A percentile compares a stretch with the other conserved stretches of the same genome.
Conservation (phyloP, 2,797 vertebrate species). For the Lutjanus campechanus region DNA sequence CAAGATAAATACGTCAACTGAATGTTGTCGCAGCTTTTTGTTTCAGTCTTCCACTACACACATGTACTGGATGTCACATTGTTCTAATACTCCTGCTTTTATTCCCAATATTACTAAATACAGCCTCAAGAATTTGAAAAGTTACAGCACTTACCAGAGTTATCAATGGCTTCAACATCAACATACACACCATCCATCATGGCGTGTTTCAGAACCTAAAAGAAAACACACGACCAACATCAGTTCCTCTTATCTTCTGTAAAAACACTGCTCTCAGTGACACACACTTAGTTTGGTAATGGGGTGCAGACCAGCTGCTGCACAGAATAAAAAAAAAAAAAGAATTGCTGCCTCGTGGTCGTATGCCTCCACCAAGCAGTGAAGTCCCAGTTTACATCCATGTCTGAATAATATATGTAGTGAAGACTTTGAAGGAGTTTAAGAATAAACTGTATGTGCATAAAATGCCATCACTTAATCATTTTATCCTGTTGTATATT, state of each 20-base stretch:
- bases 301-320: not conserved
- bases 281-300: not conserved
- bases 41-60: not conserved
- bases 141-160: constrained; percentile 75
- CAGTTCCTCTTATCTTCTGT: not conserved
- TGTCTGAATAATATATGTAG: no score
- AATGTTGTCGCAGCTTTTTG: no score
- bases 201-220: constrained; percentile 85
- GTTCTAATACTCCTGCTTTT: not conserved
- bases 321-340: not conserved
- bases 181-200: constrained; percentile 80
- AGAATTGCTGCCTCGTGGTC: no score
- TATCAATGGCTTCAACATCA: constrained; percentile 86
- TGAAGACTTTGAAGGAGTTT: no score
- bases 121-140: not conserved
- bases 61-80: not conserved
- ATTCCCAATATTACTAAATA: not conserved
- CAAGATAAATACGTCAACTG: not conserved
- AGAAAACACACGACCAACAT: constrained; percentile 26
- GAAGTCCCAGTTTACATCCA: no score
- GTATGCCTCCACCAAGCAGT: no score
- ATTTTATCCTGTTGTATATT: no score
- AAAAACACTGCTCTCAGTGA: not conserved
- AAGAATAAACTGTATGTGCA: no score
- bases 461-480: no score